Evolutionary conservation across 2,888 invertebrate species (phyloP), one percentile per base, ranked within the genome.

Genomic region (Drosophila melanosoma): DNA sequence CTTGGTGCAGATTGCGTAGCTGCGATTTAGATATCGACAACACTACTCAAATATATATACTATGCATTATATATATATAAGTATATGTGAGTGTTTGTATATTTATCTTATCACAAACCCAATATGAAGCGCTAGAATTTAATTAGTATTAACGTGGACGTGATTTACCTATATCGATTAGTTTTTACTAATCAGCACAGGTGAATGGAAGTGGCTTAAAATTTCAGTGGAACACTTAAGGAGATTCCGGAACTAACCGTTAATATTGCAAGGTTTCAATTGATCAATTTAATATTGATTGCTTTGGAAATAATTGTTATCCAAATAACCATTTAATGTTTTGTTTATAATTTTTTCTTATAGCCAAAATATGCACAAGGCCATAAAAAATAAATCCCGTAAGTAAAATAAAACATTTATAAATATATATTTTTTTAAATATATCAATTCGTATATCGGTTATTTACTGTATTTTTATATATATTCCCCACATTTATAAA

Each of bases 371-470:
- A 88, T 88, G 87, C 87, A 89, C 80, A 90, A 87, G 61, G 85
- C 78, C 29, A 63, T 90, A 8, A 90, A 91, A 81, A 91, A 90
- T 48, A 90, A 90, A 77, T 81, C 91, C 54, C 82, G 90, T 90
- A 78, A 91, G 90, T 88, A 23, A 59, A 49, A 10, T 48, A 60
- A 49, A 63, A 49, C 26, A 23, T n/a, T 12, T 20, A 36, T 53
- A 35, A 11, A 12, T 2, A 4, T 35, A 29, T 29, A 3, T 58
- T 17, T 64, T 4, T 20, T 40, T 10, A 38, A 45, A 23, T 29
- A 17, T 20, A 12, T 20, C 20, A 20, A 12, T 45, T 15, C 45
- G 7, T 45, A 45, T 23, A 23, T 45, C 20, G 45, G 20, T 23
- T 15, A 23, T 45, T 45, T 26, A 11, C 12, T 42, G 23, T 36